Evolutionary conservation across 2,113 vertebrate species (phyloP).

Genomic region (Dicentrarchus labrax): DNA sequence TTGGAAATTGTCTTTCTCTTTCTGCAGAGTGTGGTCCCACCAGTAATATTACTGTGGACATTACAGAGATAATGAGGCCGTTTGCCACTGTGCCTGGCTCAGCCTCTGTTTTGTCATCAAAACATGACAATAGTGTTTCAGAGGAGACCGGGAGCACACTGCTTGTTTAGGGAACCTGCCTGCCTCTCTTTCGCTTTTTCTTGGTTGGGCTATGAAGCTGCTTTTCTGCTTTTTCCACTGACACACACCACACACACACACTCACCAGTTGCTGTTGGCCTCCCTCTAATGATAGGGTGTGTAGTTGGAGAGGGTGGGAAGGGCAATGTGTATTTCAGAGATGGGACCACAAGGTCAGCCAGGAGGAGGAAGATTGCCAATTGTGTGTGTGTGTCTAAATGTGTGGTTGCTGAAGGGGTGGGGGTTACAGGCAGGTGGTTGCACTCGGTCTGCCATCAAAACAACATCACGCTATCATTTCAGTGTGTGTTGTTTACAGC

Average conservation of each 20-base stretch:
- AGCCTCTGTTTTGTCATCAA: background rate
- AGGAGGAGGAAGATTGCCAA: slow-evolving; percentile 31
- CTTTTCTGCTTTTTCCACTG: slow-evolving; percentile 12
- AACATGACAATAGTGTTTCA: background rate
- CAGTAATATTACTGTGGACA: background rate
- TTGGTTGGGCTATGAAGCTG: slow-evolving; percentile 8
- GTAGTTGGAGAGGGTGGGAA: slow-evolving; percentile 34
- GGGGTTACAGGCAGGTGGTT: background rate
- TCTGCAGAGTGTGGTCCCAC: too few species aligned
- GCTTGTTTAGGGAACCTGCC: background rate
- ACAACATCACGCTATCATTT: slow-evolving; percentile 33
- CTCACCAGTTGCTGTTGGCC: slow-evolving; percentile 11
- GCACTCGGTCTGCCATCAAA: slow-evolving; percentile 1
- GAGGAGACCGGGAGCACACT: background rate
- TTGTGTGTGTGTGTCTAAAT: background rate
- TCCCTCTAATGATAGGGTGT: slow-evolving; percentile 68
- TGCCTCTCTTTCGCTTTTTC: background rate
- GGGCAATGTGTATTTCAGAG: slow-evolving; percentile 55
- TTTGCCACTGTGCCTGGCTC: background rate
- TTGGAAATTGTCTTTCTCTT: too few species aligned
- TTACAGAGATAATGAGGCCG: background rate
- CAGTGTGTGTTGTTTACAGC: slow-evolving; percentile 15
- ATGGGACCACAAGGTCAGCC: slow-evolving; percentile 62
- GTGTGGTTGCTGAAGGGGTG: slow-evolving; percentile 3
- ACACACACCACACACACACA: slow-evolving; percentile 14